These are phyloP conservation scores for Alexandromys fortis DNA, from an alignment of 2,113 vertebrate genomes.

Conservation along the genomic window DNA sequence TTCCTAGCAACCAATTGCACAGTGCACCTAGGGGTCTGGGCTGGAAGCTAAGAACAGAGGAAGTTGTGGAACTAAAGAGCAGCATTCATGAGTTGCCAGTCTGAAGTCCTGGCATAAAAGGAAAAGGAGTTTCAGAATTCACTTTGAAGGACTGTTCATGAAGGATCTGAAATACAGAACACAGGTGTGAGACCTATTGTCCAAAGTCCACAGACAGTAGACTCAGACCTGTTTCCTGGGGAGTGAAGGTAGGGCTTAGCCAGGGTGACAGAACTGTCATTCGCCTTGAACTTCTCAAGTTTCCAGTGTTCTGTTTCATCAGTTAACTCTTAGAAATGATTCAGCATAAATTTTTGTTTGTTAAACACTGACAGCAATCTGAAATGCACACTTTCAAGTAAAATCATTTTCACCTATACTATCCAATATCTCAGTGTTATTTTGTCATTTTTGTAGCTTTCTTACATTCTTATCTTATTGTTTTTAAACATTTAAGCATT, in stretches of 20 bases:
- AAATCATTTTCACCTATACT: not conserved
- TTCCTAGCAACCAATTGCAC: not conserved
- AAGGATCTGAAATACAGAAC: conserved; percentile 65
- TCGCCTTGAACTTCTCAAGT: conserved; percentile 34
- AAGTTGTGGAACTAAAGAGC: conserved; percentile 61
- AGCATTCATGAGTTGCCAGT: conserved; percentile 68
- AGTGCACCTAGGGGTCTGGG: conserved; percentile 51
- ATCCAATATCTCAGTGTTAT: not conserved
- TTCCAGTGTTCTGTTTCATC: not conserved
- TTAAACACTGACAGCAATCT: not conserved
- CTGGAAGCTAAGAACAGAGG: conserved; percentile 53
- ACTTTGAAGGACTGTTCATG: conserved; percentile 78
- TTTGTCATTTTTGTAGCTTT: conserved; percentile 12
- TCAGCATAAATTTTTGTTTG: conserved; percentile 28
- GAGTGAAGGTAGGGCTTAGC: conserved; percentile 38
- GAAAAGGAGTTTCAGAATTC: conserved; percentile 65
- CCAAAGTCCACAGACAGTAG: conserved; percentile 68
- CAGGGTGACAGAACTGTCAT: conserved; percentile 61
- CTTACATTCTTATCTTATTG: not conserved
- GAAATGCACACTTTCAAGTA: not conserved
- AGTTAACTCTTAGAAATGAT: not conserved
- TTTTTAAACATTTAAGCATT: not conserved
- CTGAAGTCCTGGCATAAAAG: conserved; percentile 74
- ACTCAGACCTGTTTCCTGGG: conserved; percentile 56
- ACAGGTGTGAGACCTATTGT: conserved; percentile 75